These are phyloP conservation scores for Gobio gobio DNA, from an alignment of 2,113 vertebrate species.

Conservation along the genomic window DNA sequence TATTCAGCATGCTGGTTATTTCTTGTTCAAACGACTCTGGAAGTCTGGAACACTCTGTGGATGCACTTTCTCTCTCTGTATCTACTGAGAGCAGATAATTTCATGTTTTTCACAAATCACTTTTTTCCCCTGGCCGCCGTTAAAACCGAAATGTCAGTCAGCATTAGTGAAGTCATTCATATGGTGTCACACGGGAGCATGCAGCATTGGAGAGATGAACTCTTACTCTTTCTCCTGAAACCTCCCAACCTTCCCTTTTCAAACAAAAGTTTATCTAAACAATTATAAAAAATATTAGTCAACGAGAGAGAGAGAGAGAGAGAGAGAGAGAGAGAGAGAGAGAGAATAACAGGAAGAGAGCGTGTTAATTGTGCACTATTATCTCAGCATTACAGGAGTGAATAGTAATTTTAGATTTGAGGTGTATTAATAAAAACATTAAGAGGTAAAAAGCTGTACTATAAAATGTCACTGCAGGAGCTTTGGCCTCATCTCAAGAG, in stretches of 20 bases:
- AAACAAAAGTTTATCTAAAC: slow-evolving; percentile 67
- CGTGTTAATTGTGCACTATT: slow-evolving; percentile 50
- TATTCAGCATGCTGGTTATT: slow-evolving; percentile 29
- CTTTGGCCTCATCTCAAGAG: neutral
- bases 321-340: slow-evolving; percentile 58
- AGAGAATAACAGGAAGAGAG: slow-evolving; percentile 34
- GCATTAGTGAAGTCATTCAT: slow-evolving; percentile 76
- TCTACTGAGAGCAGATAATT: slow-evolving; percentile 56
- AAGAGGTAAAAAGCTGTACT: slow-evolving; percentile 68
- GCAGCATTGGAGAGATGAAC: slow-evolving; percentile 15
- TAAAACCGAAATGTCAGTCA: slow-evolving; percentile 73
- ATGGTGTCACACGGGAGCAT: slow-evolving; percentile 60
- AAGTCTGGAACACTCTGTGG: slow-evolving; percentile 16
- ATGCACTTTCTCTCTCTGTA: slow-evolving; percentile 22
- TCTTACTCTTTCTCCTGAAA: neutral
- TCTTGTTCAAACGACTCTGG: neutral
- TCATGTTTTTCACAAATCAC: slow-evolving; percentile 50
- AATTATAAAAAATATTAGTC: slow-evolving; percentile 75
- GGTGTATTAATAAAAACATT: slow-evolving; percentile 72
- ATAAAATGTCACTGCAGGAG: slow-evolving; percentile 70
- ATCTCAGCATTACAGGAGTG: slow-evolving; percentile 68
- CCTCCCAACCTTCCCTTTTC: slow-evolving; percentile 60
- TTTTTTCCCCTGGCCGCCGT: slow-evolving; percentile 53
- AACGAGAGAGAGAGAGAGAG: slow-evolving; percentile 21
- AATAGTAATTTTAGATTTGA: slow-evolving; percentile 66